A percentile compares a stretch with the other conserved stretches of the same genome.
Evolutionary conservation across 2,888 invertebrate species (phyloP).

Genomic region (Tachystola acroxantha): DNA sequence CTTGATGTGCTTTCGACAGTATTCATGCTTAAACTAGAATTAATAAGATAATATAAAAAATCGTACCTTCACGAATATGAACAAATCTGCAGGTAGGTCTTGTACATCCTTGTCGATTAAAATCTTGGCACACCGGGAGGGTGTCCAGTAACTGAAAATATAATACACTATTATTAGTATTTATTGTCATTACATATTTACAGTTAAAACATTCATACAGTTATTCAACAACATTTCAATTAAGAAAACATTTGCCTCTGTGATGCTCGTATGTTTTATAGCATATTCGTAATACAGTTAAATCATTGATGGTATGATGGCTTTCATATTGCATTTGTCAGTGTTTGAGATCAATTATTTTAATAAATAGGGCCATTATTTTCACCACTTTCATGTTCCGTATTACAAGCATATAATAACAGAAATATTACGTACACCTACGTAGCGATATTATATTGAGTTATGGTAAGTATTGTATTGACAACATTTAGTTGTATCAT

Average conservation of each 20-base stretch:
- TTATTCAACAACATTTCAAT: slow-evolving; percentile 17
- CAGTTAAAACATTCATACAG: slow-evolving; percentile 36
- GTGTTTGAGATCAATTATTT: no score
- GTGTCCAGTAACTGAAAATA: slow-evolving; percentile 99
- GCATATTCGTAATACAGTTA: not conserved
- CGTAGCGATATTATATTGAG: no score
- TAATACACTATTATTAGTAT: slow-evolving; percentile 51
- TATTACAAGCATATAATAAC: no score
- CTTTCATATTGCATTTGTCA: not conserved
- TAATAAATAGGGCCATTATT: not conserved
- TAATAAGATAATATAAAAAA: no score
- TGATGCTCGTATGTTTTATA: not conserved
- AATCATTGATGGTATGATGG: not conserved
- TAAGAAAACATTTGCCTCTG: not conserved
- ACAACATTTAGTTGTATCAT: not conserved
- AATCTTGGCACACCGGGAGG: slow-evolving; percentile 99
- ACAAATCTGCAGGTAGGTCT: slow-evolving; percentile 98
- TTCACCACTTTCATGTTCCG: not conserved
- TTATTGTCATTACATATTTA: slow-evolving; percentile 27
- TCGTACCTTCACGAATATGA: slow-evolving; percentile 96
- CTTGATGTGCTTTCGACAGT: no score
- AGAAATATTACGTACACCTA: no score
- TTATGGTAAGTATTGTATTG: no score
- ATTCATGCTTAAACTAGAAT: no score
- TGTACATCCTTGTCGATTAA: slow-evolving; percentile 98